These are phyloP conservation scores for Lucinisca nassula DNA, from an alignment of 2,888 invertebrate genomes.

Conservation along the genomic window DNA sequence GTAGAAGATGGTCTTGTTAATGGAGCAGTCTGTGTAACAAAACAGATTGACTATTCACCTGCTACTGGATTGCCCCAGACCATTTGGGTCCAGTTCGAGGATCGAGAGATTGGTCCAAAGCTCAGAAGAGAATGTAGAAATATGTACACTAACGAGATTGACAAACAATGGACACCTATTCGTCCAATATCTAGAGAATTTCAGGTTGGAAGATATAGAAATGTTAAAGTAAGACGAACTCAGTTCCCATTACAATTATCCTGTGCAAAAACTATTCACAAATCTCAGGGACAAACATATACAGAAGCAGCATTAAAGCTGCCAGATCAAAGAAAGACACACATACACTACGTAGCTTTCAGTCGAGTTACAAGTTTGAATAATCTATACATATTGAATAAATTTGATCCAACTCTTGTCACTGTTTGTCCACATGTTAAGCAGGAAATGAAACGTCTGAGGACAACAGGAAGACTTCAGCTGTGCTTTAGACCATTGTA, in stretches of 20 bases:
- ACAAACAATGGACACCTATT: conserved; percentile 50
- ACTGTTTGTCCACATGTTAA: conserved; percentile 19
- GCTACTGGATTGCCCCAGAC: neutral
- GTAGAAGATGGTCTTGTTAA: conserved; percentile 55
- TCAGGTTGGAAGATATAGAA: conserved; percentile 24
- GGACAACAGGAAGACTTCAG: neutral
- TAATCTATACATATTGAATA: conserved; percentile 30
- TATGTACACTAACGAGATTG: conserved; percentile 16
- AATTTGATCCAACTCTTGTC: conserved; percentile 21
- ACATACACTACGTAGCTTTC: conserved; percentile 56
- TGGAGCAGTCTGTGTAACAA: conserved; percentile 39
- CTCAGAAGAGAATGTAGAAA: conserved; percentile 17
- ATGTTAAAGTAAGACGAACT: conserved; percentile 22
- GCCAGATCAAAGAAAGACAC: conserved; percentile 9
- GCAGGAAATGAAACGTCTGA: conserved; percentile 35
- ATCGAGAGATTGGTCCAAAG: conserved; percentile 26
- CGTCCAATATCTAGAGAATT: conserved; percentile 29
- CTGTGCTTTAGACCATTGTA: neutral
- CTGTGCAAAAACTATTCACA: conserved; percentile 49
- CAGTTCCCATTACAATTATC: conserved; percentile 48
- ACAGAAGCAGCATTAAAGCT: conserved; percentile 24
- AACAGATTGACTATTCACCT: neutral
- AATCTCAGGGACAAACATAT: conserved; percentile 50
- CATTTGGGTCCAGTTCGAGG: conserved; percentile 40
- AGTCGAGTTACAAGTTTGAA: conserved; percentile 29